Base-by-base conservation (phyloP, 2,888 invertebrate genomes). In the Thyatira batis region DNA sequence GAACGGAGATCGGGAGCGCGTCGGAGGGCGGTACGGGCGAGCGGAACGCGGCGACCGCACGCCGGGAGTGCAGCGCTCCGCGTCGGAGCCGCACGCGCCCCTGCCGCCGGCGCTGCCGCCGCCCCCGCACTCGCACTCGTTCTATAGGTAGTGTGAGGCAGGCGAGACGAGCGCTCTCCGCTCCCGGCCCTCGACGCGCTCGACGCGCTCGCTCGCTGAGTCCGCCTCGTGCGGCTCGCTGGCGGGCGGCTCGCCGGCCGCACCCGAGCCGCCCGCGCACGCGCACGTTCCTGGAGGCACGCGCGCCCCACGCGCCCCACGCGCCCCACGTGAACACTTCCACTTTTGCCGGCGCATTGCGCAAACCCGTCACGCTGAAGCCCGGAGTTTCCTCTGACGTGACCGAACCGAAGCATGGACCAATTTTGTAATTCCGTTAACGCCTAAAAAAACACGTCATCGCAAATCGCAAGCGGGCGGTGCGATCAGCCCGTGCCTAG, bases 61-160 rank as follows among this genome's bases (percentile, higher is more conserved):
- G 57, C 93, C 93, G 45, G 87, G 93, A 60, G 93, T 93, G 55
- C 94, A 94, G 80, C 90, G 94, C 17, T 94, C 94, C 39, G 93
- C 93, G 45, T 94, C 93, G 65, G 94, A 94, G 78, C 94, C 93
- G 39, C 93, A 94, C 78, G 93, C 94, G 50, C 93, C 93, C 21
- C 85, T 92, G 57, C 89, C 92, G 56, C 84, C 89, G 63, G 76
- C 85, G 67, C 73, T 92, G 78, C 87, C 93, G 55, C 92, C 93
- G 70, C 90, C 92, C 61, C 89, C 92, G 67, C 92, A 92, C 79
- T 92, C 92, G 58, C 92, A 92, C 79, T 92, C 92, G 51, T 92
- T 92, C 80, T 92, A 92, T 76, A 92, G 85, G 85, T 89, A 90
- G 89, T 91, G 90, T 85, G 89, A 88, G 91, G 90, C 86, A 78